Evolutionary conservation across 2,888 invertebrate genomes (phyloP).

Genomic region (Perdita meconis): DNA sequence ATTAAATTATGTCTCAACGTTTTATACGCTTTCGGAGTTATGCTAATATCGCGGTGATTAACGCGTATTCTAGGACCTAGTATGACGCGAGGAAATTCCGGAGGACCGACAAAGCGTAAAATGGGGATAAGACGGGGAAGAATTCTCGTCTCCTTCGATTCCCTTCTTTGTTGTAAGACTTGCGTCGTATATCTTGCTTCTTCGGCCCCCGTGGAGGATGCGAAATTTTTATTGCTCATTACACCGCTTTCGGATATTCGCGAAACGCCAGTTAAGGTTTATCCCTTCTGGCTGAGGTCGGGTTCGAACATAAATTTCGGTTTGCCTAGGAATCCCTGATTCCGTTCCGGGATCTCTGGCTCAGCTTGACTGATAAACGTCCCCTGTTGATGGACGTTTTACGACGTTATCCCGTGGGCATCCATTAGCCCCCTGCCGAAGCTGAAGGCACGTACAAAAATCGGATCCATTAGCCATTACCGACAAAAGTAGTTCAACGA

Average conservation of each 20-base stretch:
- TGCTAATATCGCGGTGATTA: conserved; percentile 55
- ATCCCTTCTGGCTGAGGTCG: conserved; percentile 53
- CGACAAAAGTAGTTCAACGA: not conserved
- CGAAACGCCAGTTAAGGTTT: conserved; percentile 58
- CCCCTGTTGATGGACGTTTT: conserved; percentile 51
- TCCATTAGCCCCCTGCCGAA: conserved; percentile 34
- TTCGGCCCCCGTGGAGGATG: not conserved
- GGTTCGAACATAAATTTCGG: conserved; percentile 67
- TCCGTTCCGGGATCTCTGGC: conserved; percentile 53
- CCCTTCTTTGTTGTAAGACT: not conserved
- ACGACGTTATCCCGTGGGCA: conserved; percentile 36
- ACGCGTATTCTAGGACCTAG: conserved; percentile 41
- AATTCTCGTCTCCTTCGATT: not conserved
- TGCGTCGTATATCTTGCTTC: conserved; percentile 11
- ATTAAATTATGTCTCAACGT: conserved; percentile 52
- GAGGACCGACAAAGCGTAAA: conserved; percentile 7
- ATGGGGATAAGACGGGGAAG: conserved; percentile 12
- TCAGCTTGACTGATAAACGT: conserved; percentile 42
- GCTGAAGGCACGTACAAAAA: conserved; percentile 1
- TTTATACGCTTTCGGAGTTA: conserved; percentile 47
- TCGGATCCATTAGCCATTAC: not conserved
- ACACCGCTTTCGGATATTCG: conserved; percentile 50
- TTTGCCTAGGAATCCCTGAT: conserved; percentile 63
- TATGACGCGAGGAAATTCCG: conserved; percentile 40
- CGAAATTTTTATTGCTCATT: conserved; percentile 61